A percentile compares a stretch with the other conserved stretches of the same genome.
Conservation (phyloP, 2,797 vertebrate genomes). For the Pogonophryne albipinna region DNA sequence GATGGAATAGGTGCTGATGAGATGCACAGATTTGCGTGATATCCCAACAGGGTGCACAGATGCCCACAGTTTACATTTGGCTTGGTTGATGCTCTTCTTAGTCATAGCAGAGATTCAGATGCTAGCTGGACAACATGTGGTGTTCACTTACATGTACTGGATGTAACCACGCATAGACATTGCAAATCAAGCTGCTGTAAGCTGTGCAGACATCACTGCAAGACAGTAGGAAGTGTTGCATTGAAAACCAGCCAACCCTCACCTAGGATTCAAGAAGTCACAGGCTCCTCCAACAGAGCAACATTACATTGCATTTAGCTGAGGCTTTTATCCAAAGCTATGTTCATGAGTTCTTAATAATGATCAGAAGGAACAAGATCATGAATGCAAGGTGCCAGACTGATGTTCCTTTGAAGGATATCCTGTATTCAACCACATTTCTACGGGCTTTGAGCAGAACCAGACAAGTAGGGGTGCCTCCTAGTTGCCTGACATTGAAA, state of each 20-base stretch:
- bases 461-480: neutral
- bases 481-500: neutral
- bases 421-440: neutral
- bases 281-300: too few species aligned
- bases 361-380: neutral
- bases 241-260: neutral
- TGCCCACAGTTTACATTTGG: slow-evolving; percentile 3
- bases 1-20: slow-evolving; percentile 67
- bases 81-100: neutral
- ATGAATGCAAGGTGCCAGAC: neutral
- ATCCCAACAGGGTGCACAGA: slow-evolving; percentile 12
- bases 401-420: neutral
- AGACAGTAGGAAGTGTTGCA: too few species aligned
- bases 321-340: too few species aligned
- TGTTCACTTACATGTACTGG: neutral
- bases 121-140: neutral
- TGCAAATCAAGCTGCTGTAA: neutral
- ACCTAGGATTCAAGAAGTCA: neutral
- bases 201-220: neutral
- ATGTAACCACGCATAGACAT: neutral
- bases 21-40: slow-evolving; percentile 61
- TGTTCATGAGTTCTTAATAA: slow-evolving; percentile 12
- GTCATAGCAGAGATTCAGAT: neutral
- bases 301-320: too few species aligned
- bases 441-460: neutral